phyloP scores from a whole-genome alignment of 2,797 vertebrate genomes.

The Rhodeus uyekii region DNA sequence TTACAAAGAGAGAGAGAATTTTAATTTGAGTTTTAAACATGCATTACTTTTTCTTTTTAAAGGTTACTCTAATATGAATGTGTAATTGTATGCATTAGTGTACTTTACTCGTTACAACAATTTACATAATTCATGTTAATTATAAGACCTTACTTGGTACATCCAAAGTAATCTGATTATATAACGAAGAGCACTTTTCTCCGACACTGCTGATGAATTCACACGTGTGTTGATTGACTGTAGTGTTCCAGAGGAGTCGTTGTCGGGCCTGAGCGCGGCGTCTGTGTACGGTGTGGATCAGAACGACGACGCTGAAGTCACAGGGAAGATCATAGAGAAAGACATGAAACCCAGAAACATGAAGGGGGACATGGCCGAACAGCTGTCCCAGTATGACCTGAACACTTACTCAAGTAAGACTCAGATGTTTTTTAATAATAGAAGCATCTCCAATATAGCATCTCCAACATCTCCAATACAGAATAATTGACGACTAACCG shows the following conservation, averaged over 20 bases:
- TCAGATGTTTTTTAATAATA: not conserved
- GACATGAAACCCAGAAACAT: conserved; percentile 77
- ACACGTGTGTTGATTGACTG: not conserved
- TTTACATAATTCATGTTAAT: too few relatives aligned
- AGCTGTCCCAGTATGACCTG: conserved; percentile 87
- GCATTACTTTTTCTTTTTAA: too few relatives aligned
- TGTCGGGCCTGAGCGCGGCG: conserved; percentile 64
- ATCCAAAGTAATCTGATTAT: not conserved
- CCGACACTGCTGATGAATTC: not conserved
- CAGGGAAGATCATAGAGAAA: conserved; percentile 85
- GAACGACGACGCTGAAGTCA: conserved; percentile 70
- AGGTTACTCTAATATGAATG: too few relatives aligned
- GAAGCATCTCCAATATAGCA: too few relatives aligned
- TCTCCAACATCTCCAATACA: not conserved
- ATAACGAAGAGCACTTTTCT: not conserved
- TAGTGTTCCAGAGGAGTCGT: conserved; percentile 86
- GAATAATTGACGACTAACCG: too few relatives aligned
- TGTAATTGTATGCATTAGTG: too few relatives aligned
- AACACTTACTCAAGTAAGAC: conserved; percentile 88
- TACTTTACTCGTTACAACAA: too few relatives aligned
- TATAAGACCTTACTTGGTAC: too few relatives aligned
- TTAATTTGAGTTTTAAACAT: too few relatives aligned
- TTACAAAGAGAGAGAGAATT: too few relatives aligned
- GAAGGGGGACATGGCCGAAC: conserved; percentile 83
- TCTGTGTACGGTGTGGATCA: conserved; percentile 84